Evolutionary conservation across 2,797 vertebrate species (phyloP).

Genomic region (Anas capensis): DNA sequence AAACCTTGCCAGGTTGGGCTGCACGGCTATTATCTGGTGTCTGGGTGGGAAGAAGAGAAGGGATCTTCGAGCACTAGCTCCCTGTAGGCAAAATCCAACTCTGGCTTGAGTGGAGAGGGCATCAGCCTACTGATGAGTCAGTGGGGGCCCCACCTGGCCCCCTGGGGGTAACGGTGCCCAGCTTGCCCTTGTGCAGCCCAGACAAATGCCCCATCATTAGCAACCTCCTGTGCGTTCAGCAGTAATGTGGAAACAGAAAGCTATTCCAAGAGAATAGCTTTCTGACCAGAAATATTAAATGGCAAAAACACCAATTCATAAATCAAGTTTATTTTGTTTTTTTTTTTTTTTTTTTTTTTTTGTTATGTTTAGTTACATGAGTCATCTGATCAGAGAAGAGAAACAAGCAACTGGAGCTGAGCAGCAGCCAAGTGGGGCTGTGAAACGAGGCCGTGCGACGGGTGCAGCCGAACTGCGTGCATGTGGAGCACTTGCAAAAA

Average conservation of each 20-base stretch:
- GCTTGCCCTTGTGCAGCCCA: not conserved
- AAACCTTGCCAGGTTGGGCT: not conserved
- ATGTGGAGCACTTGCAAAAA: not conserved
- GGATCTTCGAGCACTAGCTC: not conserved
- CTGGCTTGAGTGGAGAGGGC: not conserved
- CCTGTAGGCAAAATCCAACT: not conserved
- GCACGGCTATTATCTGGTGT: not conserved
- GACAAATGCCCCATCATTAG: not conserved
- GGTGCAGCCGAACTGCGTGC: not conserved
- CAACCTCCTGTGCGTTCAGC: not conserved
- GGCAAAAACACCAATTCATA: conserved; percentile 28
- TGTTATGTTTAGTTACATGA: not conserved
- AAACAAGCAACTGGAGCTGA: not conserved
- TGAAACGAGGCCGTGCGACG: fast-evolving
- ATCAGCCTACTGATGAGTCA: not conserved
- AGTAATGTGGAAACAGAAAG: not conserved
- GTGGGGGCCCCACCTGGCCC: not conserved
- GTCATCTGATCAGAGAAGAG: conserved; percentile 1
- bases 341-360: too few relatives aligned
- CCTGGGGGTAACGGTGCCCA: not conserved
- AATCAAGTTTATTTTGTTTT: not conserved
- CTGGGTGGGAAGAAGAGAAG: not conserved
- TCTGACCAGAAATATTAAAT: not conserved
- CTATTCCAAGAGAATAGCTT: not conserved
- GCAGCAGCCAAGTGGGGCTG: not conserved